phyloP scores from a whole-genome alignment of 2,797 vertebrate species.

The Cephalopachus bancanus region DNA sequence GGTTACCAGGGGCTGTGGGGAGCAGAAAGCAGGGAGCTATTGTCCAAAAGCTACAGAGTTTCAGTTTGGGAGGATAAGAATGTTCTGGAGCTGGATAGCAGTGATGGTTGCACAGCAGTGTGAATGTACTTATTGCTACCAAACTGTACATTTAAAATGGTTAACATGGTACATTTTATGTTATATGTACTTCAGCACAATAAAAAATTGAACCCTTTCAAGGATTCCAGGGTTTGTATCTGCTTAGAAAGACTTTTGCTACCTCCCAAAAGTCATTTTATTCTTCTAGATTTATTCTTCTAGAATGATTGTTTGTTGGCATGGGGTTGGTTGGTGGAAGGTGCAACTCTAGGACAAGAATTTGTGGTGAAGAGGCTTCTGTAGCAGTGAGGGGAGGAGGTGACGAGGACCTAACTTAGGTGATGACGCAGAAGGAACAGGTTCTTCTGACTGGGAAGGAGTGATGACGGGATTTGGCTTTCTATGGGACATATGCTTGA shows the following conservation, averaged over 20 bases:
- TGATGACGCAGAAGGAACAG: neutral
- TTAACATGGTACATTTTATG: neutral
- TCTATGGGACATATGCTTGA: neutral
- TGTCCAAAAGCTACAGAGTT: neutral
- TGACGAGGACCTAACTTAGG: neutral
- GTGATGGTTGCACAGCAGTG: neutral
- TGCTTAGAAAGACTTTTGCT: slow-evolving; percentile 4
- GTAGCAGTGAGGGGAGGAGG: neutral
- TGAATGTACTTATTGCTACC: neutral
- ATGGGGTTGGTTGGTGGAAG: neutral
- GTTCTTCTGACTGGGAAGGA: neutral
- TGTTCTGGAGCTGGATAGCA: neutral
- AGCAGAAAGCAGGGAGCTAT: neutral
- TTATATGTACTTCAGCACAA: neutral
- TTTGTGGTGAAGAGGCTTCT: neutral
- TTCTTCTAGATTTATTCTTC: slow-evolving; percentile 19
- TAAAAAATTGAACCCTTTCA: neutral
- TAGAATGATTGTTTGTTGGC: neutral
- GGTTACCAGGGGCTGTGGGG: neutral
- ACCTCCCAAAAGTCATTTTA: neutral
- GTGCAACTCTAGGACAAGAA: neutral
- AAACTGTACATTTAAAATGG: neutral
- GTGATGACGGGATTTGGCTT: neutral
- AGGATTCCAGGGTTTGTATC: neutral
- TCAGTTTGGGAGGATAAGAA: neutral